A percentile compares a stretch with the other conserved stretches of the same genome.
phyloP scores from a whole-genome alignment of 2,113 vertebrate genomes.

The Gymnogyps californianus region DNA sequence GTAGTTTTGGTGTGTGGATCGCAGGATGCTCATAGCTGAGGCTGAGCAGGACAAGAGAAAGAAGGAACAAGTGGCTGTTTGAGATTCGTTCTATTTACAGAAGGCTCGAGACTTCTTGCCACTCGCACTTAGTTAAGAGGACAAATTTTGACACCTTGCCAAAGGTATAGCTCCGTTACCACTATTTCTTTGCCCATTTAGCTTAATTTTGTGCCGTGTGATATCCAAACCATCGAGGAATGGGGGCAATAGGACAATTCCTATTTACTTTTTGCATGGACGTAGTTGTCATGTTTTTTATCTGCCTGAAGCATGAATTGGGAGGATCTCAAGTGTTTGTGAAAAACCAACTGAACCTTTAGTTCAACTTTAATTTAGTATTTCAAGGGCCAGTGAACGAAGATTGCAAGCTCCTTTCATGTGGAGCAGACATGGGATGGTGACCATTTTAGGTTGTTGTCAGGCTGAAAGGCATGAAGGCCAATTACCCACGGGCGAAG shows the following conservation, averaged over 20 bases:
- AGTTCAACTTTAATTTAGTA: not conserved
- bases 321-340: not conserved
- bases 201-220: not conserved
- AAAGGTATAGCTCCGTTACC: not conserved
- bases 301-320: not conserved
- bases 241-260: not conserved
- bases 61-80: not conserved
- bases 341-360: not conserved
- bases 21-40: rapidly evolving
- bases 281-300: rapidly evolving
- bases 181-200: not conserved
- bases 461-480: not conserved
- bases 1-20: not conserved
- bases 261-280: not conserved
- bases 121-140: rapidly evolving
- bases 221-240: not conserved
- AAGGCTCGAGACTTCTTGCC: not conserved
- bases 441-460: not conserved
- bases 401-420: not conserved
- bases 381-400: not conserved
- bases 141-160: not conserved
- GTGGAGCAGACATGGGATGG: not conserved
- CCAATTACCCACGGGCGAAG: not conserved
- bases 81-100: not conserved
- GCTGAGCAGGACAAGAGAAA: not conserved